phyloP scores from a whole-genome alignment of 2,797 vertebrate species.

The Pipistrellus nathusii region DNA sequence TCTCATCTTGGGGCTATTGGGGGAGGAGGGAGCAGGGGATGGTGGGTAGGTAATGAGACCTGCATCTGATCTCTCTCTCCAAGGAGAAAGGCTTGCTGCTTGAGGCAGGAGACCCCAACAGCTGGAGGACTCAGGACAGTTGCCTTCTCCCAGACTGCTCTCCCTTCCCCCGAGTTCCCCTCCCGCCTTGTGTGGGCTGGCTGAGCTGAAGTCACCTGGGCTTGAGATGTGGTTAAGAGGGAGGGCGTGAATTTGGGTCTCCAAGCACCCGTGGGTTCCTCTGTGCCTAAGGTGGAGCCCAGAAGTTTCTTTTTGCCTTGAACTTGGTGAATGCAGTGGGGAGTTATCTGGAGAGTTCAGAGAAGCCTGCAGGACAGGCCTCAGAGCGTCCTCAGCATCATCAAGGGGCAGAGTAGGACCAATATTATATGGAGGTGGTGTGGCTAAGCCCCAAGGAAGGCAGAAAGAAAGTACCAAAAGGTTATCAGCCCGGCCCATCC shows the following conservation, averaged over 20 bases:
- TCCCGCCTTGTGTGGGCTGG: rapidly evolving
- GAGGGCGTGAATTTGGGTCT: background rate
- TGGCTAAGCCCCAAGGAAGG: rapidly evolving
- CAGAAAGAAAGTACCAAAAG: background rate
- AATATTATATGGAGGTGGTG: background rate
- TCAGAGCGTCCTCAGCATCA: background rate
- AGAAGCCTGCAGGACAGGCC: background rate
- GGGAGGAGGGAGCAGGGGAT: background rate
- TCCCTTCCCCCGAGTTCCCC: background rate
- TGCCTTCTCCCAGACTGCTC: background rate
- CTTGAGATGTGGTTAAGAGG: background rate
- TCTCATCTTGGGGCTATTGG: background rate
- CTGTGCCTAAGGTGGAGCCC: background rate
- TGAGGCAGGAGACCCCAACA: background rate
- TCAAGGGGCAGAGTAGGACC: background rate
- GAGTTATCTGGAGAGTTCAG: background rate
- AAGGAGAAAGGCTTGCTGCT: background rate
- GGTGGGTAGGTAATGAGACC: background rate
- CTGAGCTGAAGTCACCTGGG: background rate
- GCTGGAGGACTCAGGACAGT: background rate
- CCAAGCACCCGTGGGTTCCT: background rate
- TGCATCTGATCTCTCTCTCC: background rate
- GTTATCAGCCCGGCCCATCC: rapidly evolving
- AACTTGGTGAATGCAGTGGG: background rate
- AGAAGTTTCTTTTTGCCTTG: background rate